Base-by-base conservation (phyloP, 2,888 invertebrate genomes). In the Eremobia ochroleuca region DNA sequence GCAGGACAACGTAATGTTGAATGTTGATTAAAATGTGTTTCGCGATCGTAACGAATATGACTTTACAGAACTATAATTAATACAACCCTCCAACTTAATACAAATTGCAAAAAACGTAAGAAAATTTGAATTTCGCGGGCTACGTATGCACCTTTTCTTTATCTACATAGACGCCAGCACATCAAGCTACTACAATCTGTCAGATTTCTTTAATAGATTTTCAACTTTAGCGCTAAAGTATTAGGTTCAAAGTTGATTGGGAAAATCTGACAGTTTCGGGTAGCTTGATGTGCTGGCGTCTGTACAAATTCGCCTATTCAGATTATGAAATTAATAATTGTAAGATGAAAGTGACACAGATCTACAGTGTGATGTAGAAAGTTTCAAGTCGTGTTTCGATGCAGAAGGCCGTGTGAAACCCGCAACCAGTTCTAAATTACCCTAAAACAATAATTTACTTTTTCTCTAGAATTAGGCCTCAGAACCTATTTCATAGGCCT, bases 401-500 rank as follows among this genome's bases (percentile, higher is more conserved):
- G 77, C 81, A 84, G 66, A 67, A 88, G 73, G 77, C 67, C 74
- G 64, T 64, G 37, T 65, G 40, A 55, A 77, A 79, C 65, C 71
- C 52, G 28, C 70, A 34, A 76, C 75, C 70, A 62, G 67, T 68
- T 67, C 52, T 65, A 65, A 74, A 77, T 69, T 77, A 86, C 62
- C 31, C 79, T 81, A 86, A 87, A 86, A 78, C 73, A 88, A 82
- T 79, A 87, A 79, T 74, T 87, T 79, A 84, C 73, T 71, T 65
- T 74, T 66, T 80, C 62, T 81, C 68, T 73, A 81, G 76, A 59
- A 81, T 74, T 79, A 86, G 89, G 85, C 88, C 83, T 64, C 62
- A 1, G 59, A 76, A 83, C 85, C 85, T 79, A 83, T 84, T 78
- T 75, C 43, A 82, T 87, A 89, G 88, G 89, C 89, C 89, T 73